Evolutionary conservation across 1,140 invertebrate genomes (phyloP).

Genomic region (Zaprionus ornatus): DNA sequence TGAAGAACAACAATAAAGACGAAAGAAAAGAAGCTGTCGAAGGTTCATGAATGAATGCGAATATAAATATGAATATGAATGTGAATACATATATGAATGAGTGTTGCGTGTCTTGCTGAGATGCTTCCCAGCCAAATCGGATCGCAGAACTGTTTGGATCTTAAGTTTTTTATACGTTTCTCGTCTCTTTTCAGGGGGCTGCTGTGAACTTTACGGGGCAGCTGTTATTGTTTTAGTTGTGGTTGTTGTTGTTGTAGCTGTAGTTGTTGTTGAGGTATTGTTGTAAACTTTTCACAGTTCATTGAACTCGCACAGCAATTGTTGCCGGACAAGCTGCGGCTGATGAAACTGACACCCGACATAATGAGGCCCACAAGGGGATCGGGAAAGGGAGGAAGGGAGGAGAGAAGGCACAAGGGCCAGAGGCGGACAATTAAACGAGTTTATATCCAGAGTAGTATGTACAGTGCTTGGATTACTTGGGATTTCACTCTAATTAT

Average conservation of each 20-base stretch:
- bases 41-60: constrained; percentile 36
- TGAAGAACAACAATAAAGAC: constrained; percentile 1
- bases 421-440: neutral
- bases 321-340: constrained; percentile 31
- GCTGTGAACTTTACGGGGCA: constrained; percentile 31
- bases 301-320: constrained; percentile 61
- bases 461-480: neutral
- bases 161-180: neutral
- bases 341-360: constrained; percentile 37
- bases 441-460: neutral
- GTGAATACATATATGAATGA: constrained; percentile 30
- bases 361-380: neutral
- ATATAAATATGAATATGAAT: constrained; percentile 28
- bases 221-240: constrained; percentile 21
- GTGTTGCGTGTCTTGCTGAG: constrained; percentile 22
- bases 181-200: neutral
- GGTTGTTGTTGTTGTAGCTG: constrained; percentile 14
- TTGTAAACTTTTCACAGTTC: constrained; percentile 46
- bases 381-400: neutral
- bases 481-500: constrained; percentile 6
- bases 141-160: constrained; percentile 28
- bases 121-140: constrained; percentile 47
- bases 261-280: neutral
- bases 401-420: neutral
- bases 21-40: constrained; percentile 4